Evolutionary conservation across 2,113 vertebrate species (phyloP), one percentile per base, ranked within the genome.

Genomic region (Petaurus breviceps): DNA sequence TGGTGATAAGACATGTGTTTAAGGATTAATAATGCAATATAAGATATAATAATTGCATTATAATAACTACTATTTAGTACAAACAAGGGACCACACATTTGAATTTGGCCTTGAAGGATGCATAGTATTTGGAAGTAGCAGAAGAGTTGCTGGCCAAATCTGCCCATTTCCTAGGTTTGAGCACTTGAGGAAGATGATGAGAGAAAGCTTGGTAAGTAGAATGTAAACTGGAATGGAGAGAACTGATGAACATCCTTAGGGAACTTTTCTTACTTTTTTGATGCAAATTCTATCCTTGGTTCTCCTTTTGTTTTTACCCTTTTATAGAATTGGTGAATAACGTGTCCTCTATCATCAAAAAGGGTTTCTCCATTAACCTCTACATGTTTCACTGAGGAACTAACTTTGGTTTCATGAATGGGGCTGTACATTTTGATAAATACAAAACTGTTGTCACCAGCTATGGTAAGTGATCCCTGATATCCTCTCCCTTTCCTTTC

Each of bases 371-470:
- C 95, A 99, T 99, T 97, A 99, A 99, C 90, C 98, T 99, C 61
- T 99, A 99, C 98, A 99, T 99, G 99, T 99, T 99, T 98, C 99
- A 99, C 0, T 99, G 99, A 77, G 99, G 99, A 94, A 99, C 99
- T 96, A 99, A 99, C 98, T 99, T 99, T 49, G 99, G 99, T 43
- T 99, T 99, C 98, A 99, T 99, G 98, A 99, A 97, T 0, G 99
- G 99, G 49, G 99, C 99, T 0, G 61, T 99, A 97, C 98, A 99
- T 89, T 98, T 99, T 52, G 98, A 99, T 0, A 98, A 98, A 4
- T 99, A 99, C 98, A 99, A 99, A 97, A 96, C 99, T 3, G 99
- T 99, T 46, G 98, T 99, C 97, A 99, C 99, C 98, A 99, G 99
- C 97, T 99, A 99, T 0, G 99, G 99, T 99, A 98, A 98, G 99